Base-by-base conservation (phyloP, 2,888 invertebrate species). In the Synanthedon vespiformis region DNA sequence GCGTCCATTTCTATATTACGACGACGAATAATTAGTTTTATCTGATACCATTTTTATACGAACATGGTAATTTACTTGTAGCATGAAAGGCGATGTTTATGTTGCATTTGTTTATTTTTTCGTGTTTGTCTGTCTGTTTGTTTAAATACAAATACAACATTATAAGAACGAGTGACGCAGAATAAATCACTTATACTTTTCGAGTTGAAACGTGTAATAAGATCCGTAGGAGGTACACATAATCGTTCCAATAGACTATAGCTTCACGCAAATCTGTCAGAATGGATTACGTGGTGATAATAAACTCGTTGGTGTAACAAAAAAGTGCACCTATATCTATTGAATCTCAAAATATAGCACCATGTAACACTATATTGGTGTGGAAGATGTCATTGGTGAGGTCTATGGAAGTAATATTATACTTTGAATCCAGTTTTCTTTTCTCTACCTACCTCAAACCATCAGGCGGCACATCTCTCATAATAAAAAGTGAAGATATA, bases 301-400 rank as follows among this genome's bases (percentile, higher is more conserved):
- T 70, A 63, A 69, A 76, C 61, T 65, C 72, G 63, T 53, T 74
- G 72, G 63, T 44, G 44, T 44, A 14, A 44, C 6, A 44, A 44
- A 44, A 44, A 44, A 44, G 44, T 44, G 44, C 11, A 44, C 44
- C 34, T 34, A 34, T 34, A 70, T 75, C 76, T 80, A 81, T 80
- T 77, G 77, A 68, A 65, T 70, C 65, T 77, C 71, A 72, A 78
- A 78, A 77, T 74, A 78, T 76, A 69, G 74, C 75, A 74, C 73
- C 72, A 61, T 75, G 77, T 76, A 80, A 80, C 72, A 69, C 72
- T 79, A 80, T 79, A 81, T 70, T 74, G 74, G 69, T 72, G 67
- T 68, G 62, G 71, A 53, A 72, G 73, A 75, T 82, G 84, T 80
- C 83, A 83, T 77, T 83, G 77, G 80, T 80, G 74, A 71, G 75